phyloP scores from a whole-genome alignment of 1,140 invertebrate species.

The Grapholita molesta region DNA sequence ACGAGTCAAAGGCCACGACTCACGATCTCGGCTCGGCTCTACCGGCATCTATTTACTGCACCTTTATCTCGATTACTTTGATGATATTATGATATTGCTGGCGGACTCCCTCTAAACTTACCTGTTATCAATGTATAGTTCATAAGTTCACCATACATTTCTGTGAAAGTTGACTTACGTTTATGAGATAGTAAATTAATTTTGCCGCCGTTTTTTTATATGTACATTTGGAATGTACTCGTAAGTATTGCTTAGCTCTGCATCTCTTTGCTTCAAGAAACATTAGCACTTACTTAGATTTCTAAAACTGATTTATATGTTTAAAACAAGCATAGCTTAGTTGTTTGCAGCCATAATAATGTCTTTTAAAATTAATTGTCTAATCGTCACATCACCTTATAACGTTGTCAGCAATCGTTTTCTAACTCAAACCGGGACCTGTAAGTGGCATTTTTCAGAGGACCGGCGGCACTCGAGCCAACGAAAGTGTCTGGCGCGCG shows the following conservation, averaged over 20 bases:
- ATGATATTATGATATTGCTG: background rate
- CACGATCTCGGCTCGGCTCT: constrained; percentile 46
- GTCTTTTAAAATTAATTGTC: background rate
- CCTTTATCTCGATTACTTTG: background rate
- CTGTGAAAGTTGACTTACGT: background rate
- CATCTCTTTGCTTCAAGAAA: background rate
- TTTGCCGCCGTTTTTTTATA: background rate
- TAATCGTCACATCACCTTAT: background rate
- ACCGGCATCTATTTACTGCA: constrained; percentile 25
- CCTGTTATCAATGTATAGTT: background rate
- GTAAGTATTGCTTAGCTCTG: background rate
- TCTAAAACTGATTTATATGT: background rate
- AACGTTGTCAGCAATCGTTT: constrained; percentile 24
- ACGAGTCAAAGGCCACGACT: constrained; percentile 42
- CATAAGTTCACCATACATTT: background rate
- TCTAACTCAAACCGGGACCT: constrained; percentile 20
- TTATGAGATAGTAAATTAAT: background rate
- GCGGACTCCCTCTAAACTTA: background rate
- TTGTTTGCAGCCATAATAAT: background rate
- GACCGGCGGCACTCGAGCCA: constrained; percentile 27
- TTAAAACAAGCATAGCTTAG: background rate
- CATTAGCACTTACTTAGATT: background rate
- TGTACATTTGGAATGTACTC: background rate
- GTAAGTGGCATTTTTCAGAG: constrained; percentile 41
- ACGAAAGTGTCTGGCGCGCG: constrained; percentile 57